Evolutionary conservation across 2,113 vertebrate genomes (phyloP), one percentile per base, ranked within the genome.

Genomic region (Ptyas mucosa): DNA sequence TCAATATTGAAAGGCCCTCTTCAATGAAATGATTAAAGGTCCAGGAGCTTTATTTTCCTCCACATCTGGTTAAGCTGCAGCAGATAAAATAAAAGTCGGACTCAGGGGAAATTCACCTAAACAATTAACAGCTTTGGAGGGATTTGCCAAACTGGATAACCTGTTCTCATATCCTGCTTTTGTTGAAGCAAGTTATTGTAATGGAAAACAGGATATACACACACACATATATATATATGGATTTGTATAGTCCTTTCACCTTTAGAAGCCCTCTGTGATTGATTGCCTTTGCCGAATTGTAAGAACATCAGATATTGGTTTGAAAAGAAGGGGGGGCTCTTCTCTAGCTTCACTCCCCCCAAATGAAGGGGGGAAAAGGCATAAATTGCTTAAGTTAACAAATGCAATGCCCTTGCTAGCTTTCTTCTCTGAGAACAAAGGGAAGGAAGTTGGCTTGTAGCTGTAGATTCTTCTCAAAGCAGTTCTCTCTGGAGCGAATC

Each of bases 141-240:
- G 61, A 53, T 95, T 87, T 95, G 92, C 93, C 97, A 94, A 90
- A 92, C 39, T 34, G 29, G 51, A 93, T n/a, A 55, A 55, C 43
- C 91, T 85, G 91, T 87, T 92, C 88, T 92, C 96, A 95, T 89
- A 96, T 96, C 97, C 97, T 96, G 95, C 94, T 96, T 94, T 95
- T 96, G 95, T 69, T 85, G 93, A 91, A 91, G 88, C 39, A 52
- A 93, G 87, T 58, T 89, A 91, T 75, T 88, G 89, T 90, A 94
- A 95, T 93, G 53, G 69, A 90, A 97, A 97, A 97, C 96, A 97
- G 97, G 97, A 97, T 94, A 92, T 89, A n/a, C 52, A 11, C 11
- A 12, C 88, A n/a, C 11, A 12, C 88, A n/a, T n/a, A 29, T 29
- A 29, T 69, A 39, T 81, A 95, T 89, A 96, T 92, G 81, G 85